Percentiles rank a stretch among this genome's conserved stretches.
Evolutionary conservation across 2,888 invertebrate species (phyloP).

Genomic region (Drosophila mulleri): DNA sequence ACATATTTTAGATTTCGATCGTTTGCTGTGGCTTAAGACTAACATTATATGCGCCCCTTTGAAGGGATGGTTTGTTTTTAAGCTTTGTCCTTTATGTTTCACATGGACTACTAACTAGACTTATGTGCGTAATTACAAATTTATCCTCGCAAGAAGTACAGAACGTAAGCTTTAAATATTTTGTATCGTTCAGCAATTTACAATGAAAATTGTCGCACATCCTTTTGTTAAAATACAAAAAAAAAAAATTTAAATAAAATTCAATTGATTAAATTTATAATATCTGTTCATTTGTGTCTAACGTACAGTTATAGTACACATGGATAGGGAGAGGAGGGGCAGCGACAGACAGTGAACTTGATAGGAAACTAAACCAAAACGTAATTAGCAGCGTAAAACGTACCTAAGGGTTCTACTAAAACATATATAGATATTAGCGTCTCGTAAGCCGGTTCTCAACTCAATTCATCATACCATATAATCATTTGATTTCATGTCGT

Average conservation of each 20-base stretch:
- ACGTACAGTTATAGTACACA: slow-evolving; percentile 50
- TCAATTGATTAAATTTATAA: slow-evolving; percentile 57
- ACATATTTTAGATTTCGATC: slow-evolving; percentile 62
- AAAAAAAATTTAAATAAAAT: slow-evolving; percentile 44
- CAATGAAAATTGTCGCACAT: slow-evolving; percentile 66
- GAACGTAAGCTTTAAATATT: slow-evolving; percentile 38
- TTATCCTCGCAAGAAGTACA: slow-evolving; percentile 56
- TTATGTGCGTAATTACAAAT: slow-evolving; percentile 69
- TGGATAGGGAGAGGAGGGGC: slow-evolving; percentile 8
- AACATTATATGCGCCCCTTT: slow-evolving; percentile 61
- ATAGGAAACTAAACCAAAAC: slow-evolving; percentile 52
- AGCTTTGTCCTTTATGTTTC: slow-evolving; percentile 63
- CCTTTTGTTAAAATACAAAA: slow-evolving; percentile 22
- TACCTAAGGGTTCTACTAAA: slow-evolving; percentile 67
- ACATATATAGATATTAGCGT: slow-evolving; percentile 75
- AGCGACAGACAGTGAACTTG: slow-evolving; percentile 11
- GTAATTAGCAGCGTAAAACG: slow-evolving; percentile 55
- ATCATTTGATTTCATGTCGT: slow-evolving; percentile 2
- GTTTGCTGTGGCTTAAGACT: slow-evolving; percentile 62
- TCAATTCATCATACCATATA: slow-evolving; percentile 14
- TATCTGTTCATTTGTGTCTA: slow-evolving; percentile 66
- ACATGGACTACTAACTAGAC: slow-evolving; percentile 60
- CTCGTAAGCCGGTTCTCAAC: slow-evolving; percentile 62
- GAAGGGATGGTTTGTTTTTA: slow-evolving; percentile 33
- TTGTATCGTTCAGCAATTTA: slow-evolving; percentile 60